Base-by-base conservation (phyloP, 2,797 vertebrate genomes). In the Perodicticus potto region DNA sequence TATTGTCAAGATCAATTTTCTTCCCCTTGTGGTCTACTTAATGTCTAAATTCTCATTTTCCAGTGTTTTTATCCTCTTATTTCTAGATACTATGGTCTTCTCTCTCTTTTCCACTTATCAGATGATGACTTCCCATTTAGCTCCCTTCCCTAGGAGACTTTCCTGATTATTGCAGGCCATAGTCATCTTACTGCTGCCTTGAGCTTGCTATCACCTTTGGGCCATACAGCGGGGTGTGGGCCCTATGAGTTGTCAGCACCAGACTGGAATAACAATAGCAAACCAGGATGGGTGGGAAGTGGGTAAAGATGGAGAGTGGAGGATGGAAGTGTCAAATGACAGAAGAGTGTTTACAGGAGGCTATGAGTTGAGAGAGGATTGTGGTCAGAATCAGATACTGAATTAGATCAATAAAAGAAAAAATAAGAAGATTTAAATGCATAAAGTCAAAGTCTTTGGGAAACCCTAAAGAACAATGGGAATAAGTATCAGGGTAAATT, bases 331-430 rank as follows among this genome's bases (percentile, higher is more conserved):
- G 19, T 89, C 88, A 73, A 40, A 73, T 73, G 88, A 65, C 49
- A 67, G 53, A 23, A 29, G 22, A 80, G 43, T 45, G 53, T 37
- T 78, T 93, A 83, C 22, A 16, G 83, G 55, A 88, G 78, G 53
- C 83, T 14, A 2, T 27, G 37, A 73, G 25, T 37, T 69, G 29
- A 72, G 57, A 25, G 49, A 40, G 84, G 40, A 29, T 85, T 76
- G 10, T 45, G 61, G 83, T 77, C 65, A 76, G 37, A 43, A 17
- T 81, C 53, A 85, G 37, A 91, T 0, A 74, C 72, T 43, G 45
- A 94, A 76, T 92, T 84, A 43, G 78, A 67, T 86, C 19, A 82
- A 67, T 55, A 40, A 40, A 82, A 93, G 61, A 65, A 19, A 72
- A 53, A 53, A 53, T 53, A 4, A 16, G 49, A 3, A 53, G 16